Evolutionary conservation across 2,113 vertebrate species (phyloP), one percentile per base, ranked within the genome.

Genomic region (Trachemys scripta): DNA sequence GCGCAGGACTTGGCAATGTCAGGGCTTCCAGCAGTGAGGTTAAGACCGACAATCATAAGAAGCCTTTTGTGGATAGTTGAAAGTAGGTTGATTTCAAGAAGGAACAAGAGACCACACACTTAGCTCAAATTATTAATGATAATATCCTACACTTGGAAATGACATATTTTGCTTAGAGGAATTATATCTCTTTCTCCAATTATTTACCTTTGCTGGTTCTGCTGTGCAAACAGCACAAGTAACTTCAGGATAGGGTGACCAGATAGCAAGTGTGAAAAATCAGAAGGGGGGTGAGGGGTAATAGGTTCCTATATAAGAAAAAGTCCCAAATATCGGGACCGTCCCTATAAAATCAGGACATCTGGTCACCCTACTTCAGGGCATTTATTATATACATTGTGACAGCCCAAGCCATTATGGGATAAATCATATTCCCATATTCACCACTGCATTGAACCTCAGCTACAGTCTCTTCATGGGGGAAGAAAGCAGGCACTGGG

Each of bases 41-140:
- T 92, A 92, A 95, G 27, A 82, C 97, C n/a, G 87, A 82, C 72
- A 96, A 92, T 42, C 49, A 94, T 84, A 89, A 95, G 45, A 57
- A 97, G 82, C 16, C 57, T 93, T 94, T 92, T 96, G 91, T 95
- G 90, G 59, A 10, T 50, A 82, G 86, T 86, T 95, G 90, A 1
- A 49, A 84, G 49, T 57, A 85, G 45, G 25, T 20, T 69, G 12
- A 62, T 62, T 87, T 88, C 96, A 93, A 0, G 0, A 87, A 90
- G 85, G 69, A 97, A 97, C 45, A 57, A 84, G 80, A 97, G 78
- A 97, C 91, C 92, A 97, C 81, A 91, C 29, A 94, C 27, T 95
- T 94, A 24, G 62, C 76, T 56, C 81, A 50, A 56, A 82, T 88
- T 92, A 96, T 92, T 94, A 91, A 89, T 10, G 50, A 85, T 79